A percentile compares a stretch with the other conserved stretches of the same genome.
phyloP scores from a whole-genome alignment of 2,113 vertebrate species.

The Myrmecobius fasciatus region DNA sequence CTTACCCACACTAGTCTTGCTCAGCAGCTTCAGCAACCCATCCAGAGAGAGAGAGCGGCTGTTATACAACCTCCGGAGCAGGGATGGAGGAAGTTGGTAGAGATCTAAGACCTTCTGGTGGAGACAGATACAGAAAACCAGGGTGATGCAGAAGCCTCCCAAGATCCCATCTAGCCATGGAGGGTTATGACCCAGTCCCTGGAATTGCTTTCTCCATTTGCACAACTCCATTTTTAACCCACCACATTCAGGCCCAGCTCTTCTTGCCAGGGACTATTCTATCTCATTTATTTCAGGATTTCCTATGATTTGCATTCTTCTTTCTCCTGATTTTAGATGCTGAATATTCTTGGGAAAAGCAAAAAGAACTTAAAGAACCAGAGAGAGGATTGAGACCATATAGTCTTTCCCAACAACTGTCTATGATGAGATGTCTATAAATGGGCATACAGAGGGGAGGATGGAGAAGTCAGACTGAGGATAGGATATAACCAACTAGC shows the following conservation, averaged over 20 bases:
- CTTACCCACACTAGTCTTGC: conserved; percentile 88
- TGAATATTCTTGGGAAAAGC: background rate
- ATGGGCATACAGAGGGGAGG: background rate
- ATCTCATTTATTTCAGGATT: background rate
- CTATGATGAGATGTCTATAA: background rate
- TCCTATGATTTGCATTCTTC: background rate
- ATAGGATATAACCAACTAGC: background rate
- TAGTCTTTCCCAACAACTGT: background rate
- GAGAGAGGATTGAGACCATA: background rate
- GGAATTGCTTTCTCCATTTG: background rate
- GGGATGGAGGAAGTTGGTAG: conserved; percentile 82
- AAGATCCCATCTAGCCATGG: background rate
- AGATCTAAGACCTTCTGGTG: conserved; percentile 78
- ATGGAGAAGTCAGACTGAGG: background rate
- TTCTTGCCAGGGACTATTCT: background rate
- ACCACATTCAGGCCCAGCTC: background rate
- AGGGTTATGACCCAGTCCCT: background rate
- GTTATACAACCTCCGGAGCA: conserved; percentile 85
- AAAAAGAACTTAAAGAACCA: background rate
- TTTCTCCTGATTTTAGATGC: background rate
- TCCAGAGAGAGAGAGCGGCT: conserved; percentile 87
- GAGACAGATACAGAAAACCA: conserved; percentile 1
- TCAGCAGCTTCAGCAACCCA: conserved; percentile 90
- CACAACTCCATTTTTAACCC: background rate
- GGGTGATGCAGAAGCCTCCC: background rate